These are phyloP conservation scores for Cepaea hortensis DNA, from an alignment of 2,888 invertebrate genomes.

Conservation along the genomic window DNA sequence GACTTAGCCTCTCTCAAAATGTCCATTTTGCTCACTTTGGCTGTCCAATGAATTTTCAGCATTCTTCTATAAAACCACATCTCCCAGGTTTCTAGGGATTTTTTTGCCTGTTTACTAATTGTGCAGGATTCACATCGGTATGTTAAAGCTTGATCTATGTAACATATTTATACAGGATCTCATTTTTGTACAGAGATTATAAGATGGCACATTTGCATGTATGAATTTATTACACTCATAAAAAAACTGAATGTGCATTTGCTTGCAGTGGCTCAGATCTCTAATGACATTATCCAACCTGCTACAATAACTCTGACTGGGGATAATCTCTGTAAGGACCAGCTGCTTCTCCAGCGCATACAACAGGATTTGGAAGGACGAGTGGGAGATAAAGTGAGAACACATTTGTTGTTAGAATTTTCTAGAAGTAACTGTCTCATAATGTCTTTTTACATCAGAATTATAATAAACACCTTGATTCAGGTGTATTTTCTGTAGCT, in stretches of 20 bases:
- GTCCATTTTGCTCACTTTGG: too few relatives aligned
- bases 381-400: conserved; percentile 61
- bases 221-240: too few relatives aligned
- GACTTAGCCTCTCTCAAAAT: too few relatives aligned
- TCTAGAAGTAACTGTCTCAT: background rate
- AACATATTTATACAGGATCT: background rate
- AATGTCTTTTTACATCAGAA: too few relatives aligned
- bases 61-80: too few relatives aligned
- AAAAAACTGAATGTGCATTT: too few relatives aligned
- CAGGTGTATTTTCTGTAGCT: too few relatives aligned
- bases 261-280: conserved; percentile 64
- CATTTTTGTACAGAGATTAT: background rate
- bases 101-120: too few relatives aligned
- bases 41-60: too few relatives aligned
- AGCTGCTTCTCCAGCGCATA: conserved; percentile 62
- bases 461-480: background rate
- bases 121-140: too few relatives aligned
- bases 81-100: too few relatives aligned
- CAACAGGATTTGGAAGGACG: conserved; percentile 65
- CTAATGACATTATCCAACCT: conserved; percentile 71
- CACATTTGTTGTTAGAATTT: background rate
- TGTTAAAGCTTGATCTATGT: too few relatives aligned
- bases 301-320: conserved; percentile 69
- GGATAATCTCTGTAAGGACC: conserved; percentile 65
- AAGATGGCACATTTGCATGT: background rate